Evolutionary conservation across 2,888 invertebrate species (phyloP).

Genomic region (Cybosia mesomella): DNA sequence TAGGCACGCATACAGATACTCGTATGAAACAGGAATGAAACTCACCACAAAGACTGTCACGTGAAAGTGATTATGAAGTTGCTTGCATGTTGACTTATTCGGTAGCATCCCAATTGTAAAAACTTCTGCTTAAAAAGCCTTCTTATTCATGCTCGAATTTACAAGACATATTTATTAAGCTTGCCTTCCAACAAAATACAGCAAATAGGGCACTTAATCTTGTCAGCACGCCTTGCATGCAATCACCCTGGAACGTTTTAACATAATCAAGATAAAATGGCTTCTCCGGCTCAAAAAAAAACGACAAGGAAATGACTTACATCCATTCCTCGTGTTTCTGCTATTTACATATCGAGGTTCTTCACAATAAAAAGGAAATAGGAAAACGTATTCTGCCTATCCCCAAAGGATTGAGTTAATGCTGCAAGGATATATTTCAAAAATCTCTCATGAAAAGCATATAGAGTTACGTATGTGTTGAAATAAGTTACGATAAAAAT

Average conservation of each 20-base stretch:
- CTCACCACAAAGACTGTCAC: too few relatives aligned
- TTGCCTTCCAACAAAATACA: slow-evolving; percentile 2
- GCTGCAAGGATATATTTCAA: slow-evolving; percentile 9
- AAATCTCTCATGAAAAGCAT: slow-evolving; percentile 12
- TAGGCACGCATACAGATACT: too few relatives aligned
- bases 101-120: too few relatives aligned
- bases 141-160: neutral
- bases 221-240: slow-evolving; percentile 11
- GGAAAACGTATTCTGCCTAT: slow-evolving; percentile 28
- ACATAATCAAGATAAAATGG: slow-evolving; percentile 39
- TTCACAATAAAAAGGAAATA: slow-evolving; percentile 35
- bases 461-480: neutral
- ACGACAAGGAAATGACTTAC: slow-evolving; percentile 29
- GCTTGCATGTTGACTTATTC: too few relatives aligned
- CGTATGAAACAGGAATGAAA: too few relatives aligned
- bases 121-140: neutral
- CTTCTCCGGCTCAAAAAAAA: slow-evolving; percentile 24
- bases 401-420: slow-evolving; percentile 21
- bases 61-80: too few relatives aligned
- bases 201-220: slow-evolving; percentile 5
- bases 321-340: slow-evolving; percentile 21
- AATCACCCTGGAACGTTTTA: slow-evolving; percentile 31
- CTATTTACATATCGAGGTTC: slow-evolving; percentile 41
- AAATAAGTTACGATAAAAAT: slow-evolving; percentile 14
- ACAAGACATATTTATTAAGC: neutral